Conservation (phyloP, 2,888 invertebrate species). For the Caradrina clavipalpis region DNA sequence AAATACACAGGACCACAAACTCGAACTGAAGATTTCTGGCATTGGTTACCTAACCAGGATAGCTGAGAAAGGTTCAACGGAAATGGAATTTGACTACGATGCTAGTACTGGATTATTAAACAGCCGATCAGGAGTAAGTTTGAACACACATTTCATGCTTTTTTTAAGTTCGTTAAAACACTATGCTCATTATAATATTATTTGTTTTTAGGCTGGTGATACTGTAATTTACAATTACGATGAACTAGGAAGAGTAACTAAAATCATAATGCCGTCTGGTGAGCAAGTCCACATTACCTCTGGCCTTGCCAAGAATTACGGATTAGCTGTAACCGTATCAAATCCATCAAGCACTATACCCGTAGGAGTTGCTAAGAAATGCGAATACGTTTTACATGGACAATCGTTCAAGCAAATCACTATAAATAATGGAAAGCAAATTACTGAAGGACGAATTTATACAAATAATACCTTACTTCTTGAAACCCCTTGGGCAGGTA, state of each 20-base stretch:
- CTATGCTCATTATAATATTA: constrained; percentile 55
- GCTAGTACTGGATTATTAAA: constrained; percentile 96
- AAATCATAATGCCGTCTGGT: constrained; percentile 97
- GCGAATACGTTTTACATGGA: constrained; percentile 92
- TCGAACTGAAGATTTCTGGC: constrained; percentile 97
- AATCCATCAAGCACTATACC: constrained; percentile 89
- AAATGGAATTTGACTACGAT: constrained; percentile 97
- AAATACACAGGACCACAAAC: constrained; percentile 98
- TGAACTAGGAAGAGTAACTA: constrained; percentile 95
- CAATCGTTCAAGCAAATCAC: constrained; percentile 93
- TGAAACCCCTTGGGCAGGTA: constrained; percentile 94
- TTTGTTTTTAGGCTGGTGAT: constrained; percentile 93
- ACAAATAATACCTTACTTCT: constrained; percentile 95
- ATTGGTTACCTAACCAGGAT: constrained; percentile 97
- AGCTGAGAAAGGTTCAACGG: constrained; percentile 96
- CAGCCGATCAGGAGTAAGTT: constrained; percentile 94
- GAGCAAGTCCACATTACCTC: constrained; percentile 96
- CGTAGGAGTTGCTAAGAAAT: constrained; percentile 90
- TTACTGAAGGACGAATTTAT: constrained; percentile 94
- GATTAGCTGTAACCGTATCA: constrained; percentile 94
- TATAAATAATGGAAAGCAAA: constrained; percentile 93
- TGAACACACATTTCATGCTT: too few relatives aligned
- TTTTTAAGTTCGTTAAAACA: background rate
- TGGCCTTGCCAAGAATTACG: constrained; percentile 94
- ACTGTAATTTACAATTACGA: constrained; percentile 98